phyloP scores from a whole-genome alignment of 2,888 invertebrate genomes.

The Phoronis australis region DNA sequence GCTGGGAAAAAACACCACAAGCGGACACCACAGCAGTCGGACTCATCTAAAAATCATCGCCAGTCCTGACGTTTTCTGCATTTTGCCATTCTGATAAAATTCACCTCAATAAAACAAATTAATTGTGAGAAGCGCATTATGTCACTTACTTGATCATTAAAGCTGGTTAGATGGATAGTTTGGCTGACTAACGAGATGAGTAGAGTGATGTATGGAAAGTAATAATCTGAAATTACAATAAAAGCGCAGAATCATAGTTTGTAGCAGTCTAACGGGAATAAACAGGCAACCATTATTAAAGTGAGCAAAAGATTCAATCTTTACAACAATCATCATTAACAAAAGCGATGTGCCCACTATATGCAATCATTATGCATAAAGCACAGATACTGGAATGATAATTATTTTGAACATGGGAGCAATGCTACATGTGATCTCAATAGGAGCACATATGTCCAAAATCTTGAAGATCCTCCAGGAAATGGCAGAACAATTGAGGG shows the following conservation, averaged over 20 bases:
- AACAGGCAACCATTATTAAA: neutral
- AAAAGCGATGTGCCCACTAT: neutral
- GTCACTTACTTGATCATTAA: slow-evolving; percentile 72
- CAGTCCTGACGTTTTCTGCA: too few species aligned
- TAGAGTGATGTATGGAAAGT: slow-evolving; percentile 87
- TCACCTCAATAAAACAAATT: too few species aligned
- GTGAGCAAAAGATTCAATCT: neutral
- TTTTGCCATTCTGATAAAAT: too few species aligned
- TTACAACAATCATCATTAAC: neutral
- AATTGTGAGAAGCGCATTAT: too few species aligned
- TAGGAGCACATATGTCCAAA: too few species aligned
- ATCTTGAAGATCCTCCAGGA: too few species aligned
- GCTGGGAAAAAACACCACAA: too few species aligned
- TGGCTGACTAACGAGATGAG: slow-evolving; percentile 87
- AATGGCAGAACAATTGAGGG: too few species aligned
- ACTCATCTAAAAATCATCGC: too few species aligned
- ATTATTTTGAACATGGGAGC: too few species aligned
- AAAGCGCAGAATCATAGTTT: neutral
- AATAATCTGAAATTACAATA: slow-evolving; percentile 70
- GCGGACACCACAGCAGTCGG: too few species aligned
- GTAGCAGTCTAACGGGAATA: neutral
- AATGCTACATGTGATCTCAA: too few species aligned
- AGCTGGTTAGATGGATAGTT: slow-evolving; percentile 84
- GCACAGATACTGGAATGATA: neutral
- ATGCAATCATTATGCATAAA: neutral